These are phyloP conservation scores for Bedellia somnulentella DNA, from an alignment of 2,888 invertebrate genomes.

Conservation along the genomic window DNA sequence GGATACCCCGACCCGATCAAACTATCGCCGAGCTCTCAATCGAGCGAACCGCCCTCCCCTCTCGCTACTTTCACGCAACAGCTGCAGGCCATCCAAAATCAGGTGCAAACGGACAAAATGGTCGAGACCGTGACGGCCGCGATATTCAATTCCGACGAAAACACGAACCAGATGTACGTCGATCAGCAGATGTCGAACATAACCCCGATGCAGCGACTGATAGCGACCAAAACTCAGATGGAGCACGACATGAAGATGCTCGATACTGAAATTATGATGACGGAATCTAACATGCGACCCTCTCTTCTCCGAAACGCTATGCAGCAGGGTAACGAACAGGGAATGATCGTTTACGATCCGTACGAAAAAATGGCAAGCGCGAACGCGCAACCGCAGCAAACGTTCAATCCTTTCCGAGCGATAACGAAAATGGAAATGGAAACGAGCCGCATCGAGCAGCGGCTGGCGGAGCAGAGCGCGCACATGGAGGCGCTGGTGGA, in stretches of 20 bases:
- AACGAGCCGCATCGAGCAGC: slow-evolving; percentile 30
- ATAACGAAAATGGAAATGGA: slow-evolving; percentile 40
- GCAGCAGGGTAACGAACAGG: slow-evolving; percentile 28
- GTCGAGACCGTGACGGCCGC: slow-evolving; percentile 53
- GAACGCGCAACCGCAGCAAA: slow-evolving; percentile 17
- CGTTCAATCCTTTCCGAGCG: slow-evolving; percentile 37
- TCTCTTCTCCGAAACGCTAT: too few species aligned
- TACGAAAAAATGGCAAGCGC: slow-evolving; percentile 16
- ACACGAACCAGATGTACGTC: slow-evolving; percentile 31
- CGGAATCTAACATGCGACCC: too few species aligned
- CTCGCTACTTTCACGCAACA: slow-evolving; percentile 44
- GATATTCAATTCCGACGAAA: slow-evolving; percentile 44
- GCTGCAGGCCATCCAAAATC: slow-evolving; percentile 48
- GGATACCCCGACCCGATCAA: slow-evolving; percentile 45
- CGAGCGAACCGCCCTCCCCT: slow-evolving; percentile 32
- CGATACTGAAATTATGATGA: slow-evolving; percentile 42
- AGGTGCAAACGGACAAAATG: slow-evolving; percentile 56
- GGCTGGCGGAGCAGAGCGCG: slow-evolving; percentile 40
- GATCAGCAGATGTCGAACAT: slow-evolving; percentile 19
- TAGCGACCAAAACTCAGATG: slow-evolving; percentile 17
- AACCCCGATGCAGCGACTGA: slow-evolving; percentile 33
- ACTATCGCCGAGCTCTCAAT: slow-evolving; percentile 51
- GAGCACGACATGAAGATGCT: slow-evolving; percentile 13
- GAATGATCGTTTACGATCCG: slow-evolving; percentile 16
- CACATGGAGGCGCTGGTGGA: slow-evolving; percentile 51